Conservation (phyloP, 1,140 invertebrate species). For the Bombus sylvicola region DNA sequence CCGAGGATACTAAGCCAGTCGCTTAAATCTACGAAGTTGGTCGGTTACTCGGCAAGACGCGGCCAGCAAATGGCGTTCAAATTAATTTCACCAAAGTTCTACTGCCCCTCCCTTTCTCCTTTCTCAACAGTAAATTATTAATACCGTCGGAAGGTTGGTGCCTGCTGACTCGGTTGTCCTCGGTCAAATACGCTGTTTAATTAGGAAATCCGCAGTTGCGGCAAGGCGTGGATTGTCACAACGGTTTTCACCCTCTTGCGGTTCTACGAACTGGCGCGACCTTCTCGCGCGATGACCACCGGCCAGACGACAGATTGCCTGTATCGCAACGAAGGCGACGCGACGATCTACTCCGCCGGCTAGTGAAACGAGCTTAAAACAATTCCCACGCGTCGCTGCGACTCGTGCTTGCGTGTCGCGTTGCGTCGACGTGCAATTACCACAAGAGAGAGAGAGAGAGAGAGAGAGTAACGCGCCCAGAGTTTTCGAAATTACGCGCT, state of each 20-base stretch:
- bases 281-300: slow-evolving; percentile 48
- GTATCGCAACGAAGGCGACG: slow-evolving; percentile 14
- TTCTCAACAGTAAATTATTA: slow-evolving; percentile 72
- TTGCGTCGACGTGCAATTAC: slow-evolving; percentile 54
- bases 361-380: slow-evolving; percentile 58
- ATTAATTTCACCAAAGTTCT: slow-evolving; percentile 75
- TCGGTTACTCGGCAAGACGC: slow-evolving; percentile 61
- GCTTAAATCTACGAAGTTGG: slow-evolving; percentile 62
- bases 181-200: slow-evolving; percentile 73
- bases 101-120: background rate
- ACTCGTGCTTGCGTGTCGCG: background rate
- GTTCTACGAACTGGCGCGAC: background rate
- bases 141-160: slow-evolving; percentile 57
- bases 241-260: slow-evolving; percentile 33
- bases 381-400: slow-evolving; percentile 38
- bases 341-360: background rate
- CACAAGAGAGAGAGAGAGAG: background rate
- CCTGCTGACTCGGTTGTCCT: slow-evolving; percentile 67
- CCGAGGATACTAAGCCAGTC: slow-evolving; percentile 14
- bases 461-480: background rate
- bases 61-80: slow-evolving; percentile 68
- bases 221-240: slow-evolving; percentile 66
- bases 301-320: slow-evolving; percentile 30
- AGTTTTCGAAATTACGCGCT: slow-evolving; percentile 55
- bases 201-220: slow-evolving; percentile 76